These are phyloP conservation scores for Glyphotaelius pellucidus DNA, from an alignment of 2,888 invertebrate species.

Conservation along the genomic window DNA sequence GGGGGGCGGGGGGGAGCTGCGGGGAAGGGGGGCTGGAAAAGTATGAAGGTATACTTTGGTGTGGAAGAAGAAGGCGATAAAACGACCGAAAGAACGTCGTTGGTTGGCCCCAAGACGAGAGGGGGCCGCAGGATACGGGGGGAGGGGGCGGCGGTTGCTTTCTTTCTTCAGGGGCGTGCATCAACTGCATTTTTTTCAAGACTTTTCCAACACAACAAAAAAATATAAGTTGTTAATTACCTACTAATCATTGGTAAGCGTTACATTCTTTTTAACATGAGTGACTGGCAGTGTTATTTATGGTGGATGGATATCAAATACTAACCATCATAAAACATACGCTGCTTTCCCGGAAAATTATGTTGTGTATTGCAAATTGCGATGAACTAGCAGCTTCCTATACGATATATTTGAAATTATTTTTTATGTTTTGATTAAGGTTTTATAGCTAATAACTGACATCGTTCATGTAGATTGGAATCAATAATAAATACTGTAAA, in stretches of 20 bases:
- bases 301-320: neutral
- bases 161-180: constrained; percentile 64
- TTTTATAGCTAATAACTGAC: too few species aligned
- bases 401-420: too few species aligned
- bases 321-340: too few species aligned
- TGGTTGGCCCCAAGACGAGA: constrained; percentile 66
- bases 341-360: too few species aligned
- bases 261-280: neutral
- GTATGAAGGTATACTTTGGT: constrained; percentile 78
- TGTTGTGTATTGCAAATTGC: too few species aligned
- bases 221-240: too few species aligned
- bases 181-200: constrained; percentile 18
- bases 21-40: constrained; percentile 69
- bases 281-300: neutral
- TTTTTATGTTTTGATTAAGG: too few species aligned
- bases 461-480: too few species aligned
- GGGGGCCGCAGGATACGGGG: constrained; percentile 69
- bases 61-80: constrained; percentile 72
- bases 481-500: too few species aligned
- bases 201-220: neutral
- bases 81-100: constrained; percentile 67
- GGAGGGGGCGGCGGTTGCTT: constrained; percentile 72
- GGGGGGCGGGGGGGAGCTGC: constrained; percentile 66
- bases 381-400: too few species aligned
- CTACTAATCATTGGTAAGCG: neutral